These are phyloP conservation scores for Iselma pallidipennis DNA, from an alignment of 2,888 invertebrate species.

Conservation along the genomic window DNA sequence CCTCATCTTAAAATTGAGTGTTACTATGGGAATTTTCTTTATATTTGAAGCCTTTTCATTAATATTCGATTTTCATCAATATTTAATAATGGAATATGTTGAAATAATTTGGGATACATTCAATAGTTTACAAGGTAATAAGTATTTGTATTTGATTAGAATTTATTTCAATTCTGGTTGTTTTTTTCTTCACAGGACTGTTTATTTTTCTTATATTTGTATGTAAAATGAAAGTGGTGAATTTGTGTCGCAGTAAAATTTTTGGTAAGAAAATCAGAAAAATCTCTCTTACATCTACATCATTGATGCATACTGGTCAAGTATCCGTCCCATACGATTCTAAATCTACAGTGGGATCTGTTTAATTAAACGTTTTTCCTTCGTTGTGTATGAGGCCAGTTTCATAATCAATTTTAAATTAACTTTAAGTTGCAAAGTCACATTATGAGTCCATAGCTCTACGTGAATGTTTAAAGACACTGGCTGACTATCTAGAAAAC, in stretches of 20 bases:
- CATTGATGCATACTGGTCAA: neutral
- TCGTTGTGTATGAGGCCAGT: no score
- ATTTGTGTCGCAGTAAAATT: constrained; percentile 20
- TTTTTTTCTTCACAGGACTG: constrained; percentile 28
- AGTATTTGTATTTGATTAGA: constrained; percentile 12
- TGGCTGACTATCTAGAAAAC: no score
- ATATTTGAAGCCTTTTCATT: constrained; percentile 66
- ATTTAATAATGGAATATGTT: constrained; percentile 53
- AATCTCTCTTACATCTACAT: neutral
- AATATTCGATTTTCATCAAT: constrained; percentile 58
- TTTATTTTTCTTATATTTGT: constrained; percentile 30
- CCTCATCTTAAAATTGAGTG: constrained; percentile 71
- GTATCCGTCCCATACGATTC: neutral
- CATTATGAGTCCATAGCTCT: no score
- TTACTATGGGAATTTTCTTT: constrained; percentile 80
- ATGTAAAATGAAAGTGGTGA: constrained; percentile 22
- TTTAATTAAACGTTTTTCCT: neutral
- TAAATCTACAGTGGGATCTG: neutral
- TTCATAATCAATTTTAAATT: no score
- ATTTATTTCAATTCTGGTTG: constrained; percentile 21
- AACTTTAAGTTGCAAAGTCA: no score
- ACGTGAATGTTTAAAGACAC: no score
- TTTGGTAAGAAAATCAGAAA: constrained; percentile 1
- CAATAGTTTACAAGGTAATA: constrained; percentile 67
- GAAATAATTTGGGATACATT: constrained; percentile 61